A percentile compares a stretch with the other conserved stretches of the same genome.
Conservation (phyloP, 2,113 vertebrate species). For the Epinephelus fuscoguttatus region DNA sequence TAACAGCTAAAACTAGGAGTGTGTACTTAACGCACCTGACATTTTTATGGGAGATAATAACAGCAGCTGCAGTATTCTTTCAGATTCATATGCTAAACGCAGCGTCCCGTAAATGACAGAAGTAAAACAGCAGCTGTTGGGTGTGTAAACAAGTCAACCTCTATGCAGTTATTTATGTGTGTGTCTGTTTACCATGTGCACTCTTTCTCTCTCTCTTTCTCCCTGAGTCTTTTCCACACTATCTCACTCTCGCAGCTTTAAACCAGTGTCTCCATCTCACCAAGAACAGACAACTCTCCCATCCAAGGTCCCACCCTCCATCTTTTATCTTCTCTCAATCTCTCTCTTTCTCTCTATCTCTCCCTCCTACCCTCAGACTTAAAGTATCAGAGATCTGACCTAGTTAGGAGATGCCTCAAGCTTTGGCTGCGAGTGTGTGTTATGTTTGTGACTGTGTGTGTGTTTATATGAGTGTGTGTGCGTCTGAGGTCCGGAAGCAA, state of each 20-base stretch:
- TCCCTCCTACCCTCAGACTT: constrained; percentile 62
- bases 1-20: constrained; percentile 34
- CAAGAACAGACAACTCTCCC: constrained; percentile 61
- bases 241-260: constrained; percentile 54
- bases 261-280: constrained; percentile 55
- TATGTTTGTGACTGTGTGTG: constrained; percentile 28
- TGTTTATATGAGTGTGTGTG: constrained; percentile 1
- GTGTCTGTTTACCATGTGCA: constrained; percentile 8
- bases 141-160: constrained; percentile 63
- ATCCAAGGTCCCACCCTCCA: constrained; percentile 57
- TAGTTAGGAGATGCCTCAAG: constrained; percentile 76
- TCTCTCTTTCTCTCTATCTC: constrained; percentile 51
- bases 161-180: constrained; percentile 56
- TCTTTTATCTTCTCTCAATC: constrained; percentile 73
- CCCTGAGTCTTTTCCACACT: constrained; percentile 14
- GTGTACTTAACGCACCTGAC: constrained; percentile 47
- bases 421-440: constrained; percentile 54
- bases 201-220: constrained; percentile 1
- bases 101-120: constrained; percentile 49
- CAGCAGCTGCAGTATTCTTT: constrained; percentile 34
- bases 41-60: constrained; percentile 49
- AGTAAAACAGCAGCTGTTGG: constrained; percentile 67
- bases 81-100: constrained; percentile 44
- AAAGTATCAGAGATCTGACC: constrained; percentile 78
- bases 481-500: constrained; percentile 60